Percentiles rank a stretch among this genome's conserved stretches.
Evolutionary conservation across 2,113 vertebrate genomes (phyloP).

Genomic region (Eulemur rufifrons): DNA sequence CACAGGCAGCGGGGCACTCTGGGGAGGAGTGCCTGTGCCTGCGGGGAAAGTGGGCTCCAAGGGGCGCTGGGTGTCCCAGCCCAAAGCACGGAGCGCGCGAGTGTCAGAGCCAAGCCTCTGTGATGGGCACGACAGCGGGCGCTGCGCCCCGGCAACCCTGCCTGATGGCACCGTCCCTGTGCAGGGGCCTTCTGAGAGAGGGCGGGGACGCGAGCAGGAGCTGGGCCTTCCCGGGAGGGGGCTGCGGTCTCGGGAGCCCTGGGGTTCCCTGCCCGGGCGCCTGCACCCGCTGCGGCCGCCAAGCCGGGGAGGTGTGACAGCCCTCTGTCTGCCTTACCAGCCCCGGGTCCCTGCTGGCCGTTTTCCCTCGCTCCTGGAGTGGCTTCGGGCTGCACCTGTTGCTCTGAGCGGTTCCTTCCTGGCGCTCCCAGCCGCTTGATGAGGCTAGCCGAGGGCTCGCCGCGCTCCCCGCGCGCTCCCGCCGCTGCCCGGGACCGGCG

Average conservation of each 20-base stretch:
- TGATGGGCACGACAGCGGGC: background rate
- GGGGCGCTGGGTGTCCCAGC: background rate
- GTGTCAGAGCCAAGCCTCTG: background rate
- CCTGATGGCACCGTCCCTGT: background rate
- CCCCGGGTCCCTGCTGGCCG: background rate
- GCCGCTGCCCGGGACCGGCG: background rate
- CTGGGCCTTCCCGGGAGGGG: background rate
- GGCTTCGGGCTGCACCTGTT: conserved; percentile 47
- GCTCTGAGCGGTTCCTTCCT: background rate
- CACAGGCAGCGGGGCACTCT: background rate
- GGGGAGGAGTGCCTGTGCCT: background rate
- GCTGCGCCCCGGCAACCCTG: rapidly evolving
- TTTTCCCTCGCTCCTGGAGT: background rate
- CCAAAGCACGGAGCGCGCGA: rapidly evolving
- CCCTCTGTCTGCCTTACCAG: background rate
- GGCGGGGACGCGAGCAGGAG: background rate
- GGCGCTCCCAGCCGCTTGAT: background rate
- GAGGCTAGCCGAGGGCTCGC: background rate
- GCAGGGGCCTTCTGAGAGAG: background rate
- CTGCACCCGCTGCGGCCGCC: background rate
- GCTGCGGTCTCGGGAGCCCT: background rate
- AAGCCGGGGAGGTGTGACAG: background rate
- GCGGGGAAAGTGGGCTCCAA: background rate
- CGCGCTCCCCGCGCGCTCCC: background rate
- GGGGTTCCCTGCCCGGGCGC: background rate